A percentile compares a stretch with the other conserved stretches of the same genome.
Conservation (phyloP, 1,140 invertebrate genomes). For the Philaenus spumarius region DNA sequence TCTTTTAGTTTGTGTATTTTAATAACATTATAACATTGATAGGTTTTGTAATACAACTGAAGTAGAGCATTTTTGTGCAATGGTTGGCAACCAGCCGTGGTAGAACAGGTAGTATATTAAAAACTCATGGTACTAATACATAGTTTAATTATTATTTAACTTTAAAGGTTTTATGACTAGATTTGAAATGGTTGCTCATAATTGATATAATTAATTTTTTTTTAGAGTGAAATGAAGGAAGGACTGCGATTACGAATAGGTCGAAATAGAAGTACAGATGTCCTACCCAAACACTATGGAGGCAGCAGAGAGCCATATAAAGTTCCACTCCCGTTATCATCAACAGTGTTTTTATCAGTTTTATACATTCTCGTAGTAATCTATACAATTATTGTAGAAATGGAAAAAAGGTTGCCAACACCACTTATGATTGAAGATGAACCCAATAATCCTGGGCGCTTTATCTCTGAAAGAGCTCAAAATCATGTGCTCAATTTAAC, state of each 20-base stretch:
- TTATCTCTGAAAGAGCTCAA: conserved; percentile 57
- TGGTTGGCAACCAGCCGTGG: too few relatives aligned
- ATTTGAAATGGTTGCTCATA: too few relatives aligned
- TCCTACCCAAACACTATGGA: conserved; percentile 3
- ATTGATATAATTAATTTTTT: neutral
- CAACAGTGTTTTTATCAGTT: neutral
- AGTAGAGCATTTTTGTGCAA: too few relatives aligned
- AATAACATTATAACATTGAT: too few relatives aligned
- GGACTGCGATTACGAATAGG: neutral
- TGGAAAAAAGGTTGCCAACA: conserved; percentile 26
- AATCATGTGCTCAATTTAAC: conserved; percentile 57
- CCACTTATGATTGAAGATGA: conserved; percentile 27
- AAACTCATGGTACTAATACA: too few relatives aligned
- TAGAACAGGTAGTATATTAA: too few relatives aligned
- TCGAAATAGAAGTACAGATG: neutral
- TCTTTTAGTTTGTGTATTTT: too few relatives aligned
- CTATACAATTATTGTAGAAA: conserved; percentile 19
- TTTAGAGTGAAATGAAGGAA: conserved; percentile 5
- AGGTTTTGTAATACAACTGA: too few relatives aligned
- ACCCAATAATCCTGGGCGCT: conserved; percentile 34
- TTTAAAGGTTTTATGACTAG: too few relatives aligned
- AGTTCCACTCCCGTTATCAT: neutral
- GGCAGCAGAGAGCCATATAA: neutral
- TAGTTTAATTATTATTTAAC: too few relatives aligned
- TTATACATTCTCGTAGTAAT: conserved; percentile 16